Evolutionary conservation across 1,140 invertebrate genomes (phyloP), one percentile per base, ranked within the genome.

Genomic region (Dendroctonus valens): DNA sequence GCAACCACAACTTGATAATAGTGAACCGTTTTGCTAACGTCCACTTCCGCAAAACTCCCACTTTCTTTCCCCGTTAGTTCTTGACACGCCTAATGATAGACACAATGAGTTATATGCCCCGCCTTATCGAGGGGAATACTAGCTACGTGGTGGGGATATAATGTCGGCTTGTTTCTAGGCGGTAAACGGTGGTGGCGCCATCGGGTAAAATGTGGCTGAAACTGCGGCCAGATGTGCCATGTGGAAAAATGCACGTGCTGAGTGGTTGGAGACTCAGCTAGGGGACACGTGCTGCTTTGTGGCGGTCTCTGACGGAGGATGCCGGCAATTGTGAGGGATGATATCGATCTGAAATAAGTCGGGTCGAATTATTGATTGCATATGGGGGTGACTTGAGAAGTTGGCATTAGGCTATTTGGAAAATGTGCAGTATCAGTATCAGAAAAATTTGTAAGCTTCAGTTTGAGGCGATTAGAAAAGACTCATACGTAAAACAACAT

Each of bases 41-140:
- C 50, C 49, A 53, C 59, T 62, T 62, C 59, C 59, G 59, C 50
- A 42, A 9, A 52, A 52, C 40, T 53, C 59, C 59, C 59, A 39
- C 49, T 42, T 40, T 40, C n/a, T 42, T 42, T n/a, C 59, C 11
- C 59, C 42, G 11, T 51, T 8, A 39, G 7, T 41, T 40, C 26
- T 52, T 15, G 59, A 62, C 59, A 62, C 59, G 59, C 59, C 59
- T 62, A 61, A 61, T 57, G 38, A 41, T 41, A 41, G 55, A 14
- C 40, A n/a, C 7, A 11, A 40, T 40, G 55, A 15, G 26, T 26
- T 62, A 50, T 26, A 41, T 41, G 49, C 59, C 14, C 59, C 59
- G 59, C 59, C 59, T 41, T 14, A 40, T 41, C 40, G 6, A 62
- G 59, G 59, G 59, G 59, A 61, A 61, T 59, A 52, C 48, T 6